phyloP scores from a whole-genome alignment of 2,888 invertebrate species.

The Leptopterna dolabrata region DNA sequence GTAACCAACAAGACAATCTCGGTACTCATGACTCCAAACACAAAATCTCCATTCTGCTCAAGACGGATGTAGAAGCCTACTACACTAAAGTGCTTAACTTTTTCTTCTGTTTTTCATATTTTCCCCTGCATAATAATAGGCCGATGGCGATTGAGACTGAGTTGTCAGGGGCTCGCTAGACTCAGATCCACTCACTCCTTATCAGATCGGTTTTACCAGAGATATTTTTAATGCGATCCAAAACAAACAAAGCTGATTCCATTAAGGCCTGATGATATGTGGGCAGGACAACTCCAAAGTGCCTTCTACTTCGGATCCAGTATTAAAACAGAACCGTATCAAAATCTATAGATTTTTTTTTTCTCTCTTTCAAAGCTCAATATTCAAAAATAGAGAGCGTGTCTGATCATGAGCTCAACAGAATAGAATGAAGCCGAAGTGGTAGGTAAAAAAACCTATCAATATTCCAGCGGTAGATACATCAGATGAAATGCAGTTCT shows the following conservation, averaged over 20 bases:
- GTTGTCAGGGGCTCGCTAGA: slow-evolving; percentile 4
- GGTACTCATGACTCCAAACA: no score
- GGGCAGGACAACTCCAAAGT: slow-evolving; percentile 18
- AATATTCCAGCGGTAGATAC: not conserved
- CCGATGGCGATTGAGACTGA: slow-evolving; percentile 12
- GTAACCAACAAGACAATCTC: no score
- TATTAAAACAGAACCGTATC: slow-evolving; percentile 52
- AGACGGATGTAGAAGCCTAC: no score
- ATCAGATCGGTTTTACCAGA: slow-evolving; percentile 20
- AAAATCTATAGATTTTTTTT: not conserved
- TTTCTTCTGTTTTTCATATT: no score
- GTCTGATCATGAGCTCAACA: slow-evolving; percentile 31
- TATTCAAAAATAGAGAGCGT: not conserved
- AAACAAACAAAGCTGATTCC: slow-evolving; percentile 51
- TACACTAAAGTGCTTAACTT: no score
- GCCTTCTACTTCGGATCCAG: slow-evolving; percentile 1
- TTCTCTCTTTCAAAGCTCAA: not conserved
- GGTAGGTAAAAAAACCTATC: not conserved
- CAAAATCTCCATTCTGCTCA: no score
- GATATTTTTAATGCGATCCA: slow-evolving; percentile 51
- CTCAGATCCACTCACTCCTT: slow-evolving; percentile 22
- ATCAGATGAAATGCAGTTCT: slow-evolving; percentile 28
- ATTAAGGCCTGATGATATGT: slow-evolving; percentile 42
- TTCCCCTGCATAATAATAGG: not conserved
- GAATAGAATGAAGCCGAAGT: not conserved